Evolutionary conservation across 1,140 invertebrate genomes (phyloP).

Genomic region (Heliconius hermathena): DNA sequence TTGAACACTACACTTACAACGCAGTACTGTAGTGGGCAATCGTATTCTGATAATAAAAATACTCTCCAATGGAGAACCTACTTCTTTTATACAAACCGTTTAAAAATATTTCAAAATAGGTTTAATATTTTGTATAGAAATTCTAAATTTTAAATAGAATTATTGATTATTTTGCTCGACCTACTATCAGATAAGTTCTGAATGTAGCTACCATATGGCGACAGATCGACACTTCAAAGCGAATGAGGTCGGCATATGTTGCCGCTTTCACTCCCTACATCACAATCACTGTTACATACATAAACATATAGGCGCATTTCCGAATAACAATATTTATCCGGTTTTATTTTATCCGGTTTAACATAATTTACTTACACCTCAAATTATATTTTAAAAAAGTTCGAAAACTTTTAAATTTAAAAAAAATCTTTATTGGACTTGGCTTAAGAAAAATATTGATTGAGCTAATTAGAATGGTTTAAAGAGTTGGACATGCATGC

Average conservation of each 20-base stretch:
- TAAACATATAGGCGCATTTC: slow-evolving; percentile 38
- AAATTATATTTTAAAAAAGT: neutral
- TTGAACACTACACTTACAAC: slow-evolving; percentile 24
- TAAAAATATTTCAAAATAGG: no score
- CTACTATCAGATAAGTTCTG: slow-evolving; percentile 67
- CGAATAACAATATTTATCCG: slow-evolving; percentile 38
- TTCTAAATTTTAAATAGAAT: neutral
- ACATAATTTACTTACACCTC: neutral
- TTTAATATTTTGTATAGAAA: neutral
- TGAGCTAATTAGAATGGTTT: slow-evolving; percentile 58
- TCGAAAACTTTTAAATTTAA: neutral
- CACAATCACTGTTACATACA: slow-evolving; percentile 67
- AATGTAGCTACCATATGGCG: slow-evolving; percentile 70
- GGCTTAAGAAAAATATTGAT: slow-evolving; percentile 17
- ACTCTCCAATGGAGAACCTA: no score
- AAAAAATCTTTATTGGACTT: neutral
- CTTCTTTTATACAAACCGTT: no score
- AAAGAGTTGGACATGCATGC: slow-evolving; percentile 54
- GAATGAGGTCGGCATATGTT: slow-evolving; percentile 78
- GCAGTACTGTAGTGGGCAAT: neutral
- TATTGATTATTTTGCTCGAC: slow-evolving; percentile 44
- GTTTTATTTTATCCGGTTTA: neutral
- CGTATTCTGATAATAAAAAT: neutral
- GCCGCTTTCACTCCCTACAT: slow-evolving; percentile 78
- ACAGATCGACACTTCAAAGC: slow-evolving; percentile 72